Evolutionary conservation across 2,888 invertebrate genomes (phyloP).

Genomic region (Nomada fucata): DNA sequence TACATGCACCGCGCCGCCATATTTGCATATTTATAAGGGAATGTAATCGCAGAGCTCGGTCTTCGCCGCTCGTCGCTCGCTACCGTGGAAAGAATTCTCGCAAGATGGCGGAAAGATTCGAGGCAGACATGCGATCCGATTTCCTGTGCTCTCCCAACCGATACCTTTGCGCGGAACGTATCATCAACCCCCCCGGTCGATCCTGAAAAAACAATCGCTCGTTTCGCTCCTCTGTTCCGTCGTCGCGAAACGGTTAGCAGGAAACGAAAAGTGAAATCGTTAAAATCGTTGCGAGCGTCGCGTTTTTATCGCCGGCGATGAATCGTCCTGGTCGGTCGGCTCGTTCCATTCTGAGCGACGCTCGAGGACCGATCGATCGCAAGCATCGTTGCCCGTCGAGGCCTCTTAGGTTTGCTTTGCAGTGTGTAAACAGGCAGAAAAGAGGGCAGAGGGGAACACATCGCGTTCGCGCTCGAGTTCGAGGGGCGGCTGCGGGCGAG

Average conservation of each 20-base stretch:
- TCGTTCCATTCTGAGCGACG: conserved; percentile 54
- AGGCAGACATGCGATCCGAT: conserved; percentile 84
- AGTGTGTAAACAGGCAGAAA: conserved; percentile 72
- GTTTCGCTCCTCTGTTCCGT: conserved; percentile 45
- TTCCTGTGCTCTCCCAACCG: conserved; percentile 70
- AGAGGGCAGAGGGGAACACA: conserved; percentile 64
- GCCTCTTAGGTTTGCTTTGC: conserved; percentile 62
- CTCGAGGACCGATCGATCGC: conserved; percentile 63
- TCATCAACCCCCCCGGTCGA: conserved; percentile 70
- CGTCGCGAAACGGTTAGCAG: conserved; percentile 18
- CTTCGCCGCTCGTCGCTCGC: conserved; percentile 81
- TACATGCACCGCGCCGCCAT: conserved; percentile 73
- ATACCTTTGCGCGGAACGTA: conserved; percentile 65
- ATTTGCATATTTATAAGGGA: conserved; percentile 84
- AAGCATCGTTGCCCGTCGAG: conserved; percentile 56
- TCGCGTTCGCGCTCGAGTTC: conserved; percentile 32
- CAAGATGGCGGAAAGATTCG: conserved; percentile 84
- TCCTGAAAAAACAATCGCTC: conserved; percentile 76
- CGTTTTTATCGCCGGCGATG: not conserved
- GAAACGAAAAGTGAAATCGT: not conserved
- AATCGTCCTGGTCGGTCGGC: conserved; percentile 6
- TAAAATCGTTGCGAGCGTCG: not conserved
- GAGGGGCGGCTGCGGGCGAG: conserved; percentile 21
- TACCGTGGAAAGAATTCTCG: conserved; percentile 78
- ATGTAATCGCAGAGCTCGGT: conserved; percentile 83